Conservation (phyloP, 2,797 vertebrate species). For the Epinephelus awoara region DNA sequence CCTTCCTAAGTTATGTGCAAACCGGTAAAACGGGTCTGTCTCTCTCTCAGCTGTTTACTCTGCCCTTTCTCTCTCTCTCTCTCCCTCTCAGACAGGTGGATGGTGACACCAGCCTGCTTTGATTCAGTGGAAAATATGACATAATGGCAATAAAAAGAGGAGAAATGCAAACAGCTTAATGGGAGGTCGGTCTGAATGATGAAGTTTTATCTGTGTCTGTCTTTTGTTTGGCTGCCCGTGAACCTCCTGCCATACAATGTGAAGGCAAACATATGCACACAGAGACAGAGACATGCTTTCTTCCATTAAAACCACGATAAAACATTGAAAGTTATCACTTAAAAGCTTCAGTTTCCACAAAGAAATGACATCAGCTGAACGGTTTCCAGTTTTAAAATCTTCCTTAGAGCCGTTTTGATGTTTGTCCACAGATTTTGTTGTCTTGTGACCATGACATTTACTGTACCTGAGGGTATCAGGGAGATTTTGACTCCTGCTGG, state of each 20-base stretch:
- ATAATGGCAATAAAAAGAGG: slow-evolving; percentile 2
- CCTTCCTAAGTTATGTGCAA: slow-evolving; percentile 85
- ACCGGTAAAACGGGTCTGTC: slow-evolving; percentile 81
- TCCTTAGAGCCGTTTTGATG: not conserved
- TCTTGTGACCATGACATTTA: slow-evolving; percentile 4
- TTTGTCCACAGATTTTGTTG: not conserved
- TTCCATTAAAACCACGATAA: not conserved
- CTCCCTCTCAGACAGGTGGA: slow-evolving; percentile 51
- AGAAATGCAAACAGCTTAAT: slow-evolving; percentile 28
- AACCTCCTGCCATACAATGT: not conserved
- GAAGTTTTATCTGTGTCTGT: not conserved
- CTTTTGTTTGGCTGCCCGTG: not conserved
- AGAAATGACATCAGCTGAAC: not conserved
- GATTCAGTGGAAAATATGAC: slow-evolving; percentile 48
- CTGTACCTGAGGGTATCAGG: slow-evolving; percentile 82
- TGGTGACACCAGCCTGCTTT: slow-evolving; percentile 37
- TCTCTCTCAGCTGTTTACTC: slow-evolving; percentile 70
- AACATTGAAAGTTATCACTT: not conserved
- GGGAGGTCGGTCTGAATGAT: not conserved
- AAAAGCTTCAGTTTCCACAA: not conserved
- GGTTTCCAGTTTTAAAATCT: not conserved
- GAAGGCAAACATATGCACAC: not conserved
- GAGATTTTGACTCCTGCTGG: slow-evolving; percentile 56
- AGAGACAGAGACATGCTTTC: not conserved
- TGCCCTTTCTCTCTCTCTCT: slow-evolving; percentile 58